Base-by-base conservation (phyloP, 2,888 invertebrate species). In the Abrostola triplasia region DNA sequence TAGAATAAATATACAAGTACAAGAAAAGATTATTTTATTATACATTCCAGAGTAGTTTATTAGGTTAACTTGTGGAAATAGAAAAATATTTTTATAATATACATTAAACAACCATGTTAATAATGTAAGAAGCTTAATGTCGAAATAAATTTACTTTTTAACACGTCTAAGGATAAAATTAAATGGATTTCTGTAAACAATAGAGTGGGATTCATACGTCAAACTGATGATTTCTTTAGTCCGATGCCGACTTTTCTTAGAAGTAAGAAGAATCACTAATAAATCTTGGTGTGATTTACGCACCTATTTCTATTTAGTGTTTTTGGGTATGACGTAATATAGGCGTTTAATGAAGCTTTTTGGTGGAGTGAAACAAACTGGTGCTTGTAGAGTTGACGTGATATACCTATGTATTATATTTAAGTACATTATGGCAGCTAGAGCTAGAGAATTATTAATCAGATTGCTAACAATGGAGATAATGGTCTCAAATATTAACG, bases 271-370 rank as follows among this genome's bases (percentile, higher is more conserved):
- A 67, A 66, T 76, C 64, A 48, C 63, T 42, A 64, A 74, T 76
- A 74, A 74, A 77, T 78, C 68, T 70, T 58, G 13, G 24, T 61
- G 62, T 74, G 78, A 77, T 77, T 71, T 74, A 76, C 62, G 73
- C 50, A 63, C 61, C 73, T 60, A 64, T 41, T 70, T 67, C 57
- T 59, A 62, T 73, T 63, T 57, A 64, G 55, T 59, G 56, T 42
- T 64, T 72, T 49, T 42, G 64, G 9, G 42, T 50, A 71, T 76
- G 74, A 77, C 63, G 74, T 73, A 40, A 63, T 51, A 12, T 24
- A 59, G 42, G 49, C 52, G 57, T 71, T 67, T 72, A 72, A 67
- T 76, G 57, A 64, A 67, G 49, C 49, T 44, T 51, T 47, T 35
- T 8, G 50, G 8, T 58, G 38, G 38, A 41, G 63, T 42, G 51